phyloP scores from a whole-genome alignment of 2,888 invertebrate species.

The Chymomyza amoena region DNA sequence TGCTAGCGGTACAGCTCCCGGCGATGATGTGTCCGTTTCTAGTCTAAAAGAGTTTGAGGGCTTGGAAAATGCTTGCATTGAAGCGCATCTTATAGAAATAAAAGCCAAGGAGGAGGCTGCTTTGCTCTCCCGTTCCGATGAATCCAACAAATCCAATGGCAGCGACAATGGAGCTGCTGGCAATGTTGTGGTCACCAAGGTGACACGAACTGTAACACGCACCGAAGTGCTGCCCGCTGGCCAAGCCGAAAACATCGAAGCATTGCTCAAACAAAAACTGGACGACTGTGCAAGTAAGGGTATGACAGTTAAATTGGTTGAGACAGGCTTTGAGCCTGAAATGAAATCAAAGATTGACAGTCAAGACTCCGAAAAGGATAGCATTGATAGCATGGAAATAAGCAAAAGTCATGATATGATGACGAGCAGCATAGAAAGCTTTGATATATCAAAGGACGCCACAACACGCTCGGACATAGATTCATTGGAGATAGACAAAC shows the following conservation, averaged over 20 bases:
- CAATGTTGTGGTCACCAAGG: constrained; percentile 61
- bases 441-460: constrained; percentile 78
- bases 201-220: constrained; percentile 69
- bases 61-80: constrained; percentile 91
- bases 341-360: constrained; percentile 65
- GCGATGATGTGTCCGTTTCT: constrained; percentile 90
- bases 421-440: constrained; percentile 81
- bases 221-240: constrained; percentile 59
- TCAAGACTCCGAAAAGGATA: constrained; percentile 81
- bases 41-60: constrained; percentile 96
- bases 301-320: constrained; percentile 82
- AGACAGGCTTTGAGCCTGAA: constrained; percentile 84
- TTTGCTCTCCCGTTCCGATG: constrained; percentile 81
- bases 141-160: constrained; percentile 78
- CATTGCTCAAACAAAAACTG: constrained; percentile 77
- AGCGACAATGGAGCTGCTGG: constrained; percentile 67
- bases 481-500: constrained; percentile 76
- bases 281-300: constrained; percentile 78
- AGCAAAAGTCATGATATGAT: constrained; percentile 81
- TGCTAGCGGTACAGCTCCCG: constrained; percentile 79
- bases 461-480: constrained; percentile 76
- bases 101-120: constrained; percentile 92
- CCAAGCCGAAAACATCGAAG: constrained; percentile 68
- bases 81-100: constrained; percentile 89
- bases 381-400: constrained; percentile 85